A percentile compares a stretch with the other conserved stretches of the same genome.
These are phyloP conservation scores for Pomacea maculata DNA, from an alignment of 1,140 invertebrate genomes.

Conservation along the genomic window DNA sequence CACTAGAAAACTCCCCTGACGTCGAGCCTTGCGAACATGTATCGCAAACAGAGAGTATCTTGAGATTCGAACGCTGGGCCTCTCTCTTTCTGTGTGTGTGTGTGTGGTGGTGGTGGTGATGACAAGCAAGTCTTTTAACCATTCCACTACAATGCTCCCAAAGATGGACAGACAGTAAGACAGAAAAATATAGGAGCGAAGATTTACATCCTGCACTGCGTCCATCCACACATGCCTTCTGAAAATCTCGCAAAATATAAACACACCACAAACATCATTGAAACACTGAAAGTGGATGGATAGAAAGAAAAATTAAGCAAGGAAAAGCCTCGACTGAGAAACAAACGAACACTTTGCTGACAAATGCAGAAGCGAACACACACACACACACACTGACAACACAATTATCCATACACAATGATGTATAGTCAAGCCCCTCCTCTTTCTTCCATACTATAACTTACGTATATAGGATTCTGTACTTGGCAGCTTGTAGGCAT, in stretches of 20 bases:
- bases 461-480: conserved; percentile 9
- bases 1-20: too few relatives aligned
- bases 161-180: conserved; percentile 3
- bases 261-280: not conserved
- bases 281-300: not conserved
- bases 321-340: not conserved
- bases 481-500: not conserved
- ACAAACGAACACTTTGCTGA: not conserved
- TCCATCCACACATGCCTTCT: too few relatives aligned
- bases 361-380: not conserved
- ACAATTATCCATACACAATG: not conserved
- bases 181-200: not conserved
- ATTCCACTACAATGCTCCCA: not conserved
- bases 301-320: not conserved
- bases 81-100: too few relatives aligned
- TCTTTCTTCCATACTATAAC: not conserved
- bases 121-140: too few relatives aligned
- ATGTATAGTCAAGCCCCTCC: not conserved
- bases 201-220: not conserved
- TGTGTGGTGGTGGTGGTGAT: too few relatives aligned
- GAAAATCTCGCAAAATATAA: not conserved
- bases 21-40: too few relatives aligned
- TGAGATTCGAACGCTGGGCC: too few relatives aligned
- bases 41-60: too few relatives aligned
- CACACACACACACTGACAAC: not conserved